These are phyloP conservation scores for Chesias legatella DNA, from an alignment of 2,888 invertebrate genomes.

Conservation along the genomic window DNA sequence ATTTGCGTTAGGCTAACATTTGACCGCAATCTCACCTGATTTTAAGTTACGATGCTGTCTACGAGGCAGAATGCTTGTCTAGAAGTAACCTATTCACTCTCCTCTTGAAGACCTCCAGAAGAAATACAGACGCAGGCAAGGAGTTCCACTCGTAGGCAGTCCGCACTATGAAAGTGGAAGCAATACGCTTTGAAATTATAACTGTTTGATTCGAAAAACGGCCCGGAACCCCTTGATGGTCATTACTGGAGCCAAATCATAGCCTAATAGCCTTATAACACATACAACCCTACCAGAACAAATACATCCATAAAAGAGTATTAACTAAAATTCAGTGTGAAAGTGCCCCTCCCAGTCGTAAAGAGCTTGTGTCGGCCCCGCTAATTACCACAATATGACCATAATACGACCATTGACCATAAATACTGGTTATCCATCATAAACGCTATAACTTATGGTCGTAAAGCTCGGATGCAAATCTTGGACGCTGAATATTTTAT, in stretches of 20 bases:
- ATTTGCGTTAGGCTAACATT: too few relatives aligned
- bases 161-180: too few relatives aligned
- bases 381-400: constrained; percentile 62
- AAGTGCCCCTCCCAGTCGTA: constrained; percentile 27
- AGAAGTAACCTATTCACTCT: too few relatives aligned
- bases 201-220: too few relatives aligned
- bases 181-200: too few relatives aligned
- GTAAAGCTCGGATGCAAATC: constrained; percentile 40
- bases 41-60: too few relatives aligned
- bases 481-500: constrained; percentile 2
- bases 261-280: constrained; percentile 16
- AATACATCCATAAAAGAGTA: constrained; percentile 25
- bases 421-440: constrained; percentile 70
- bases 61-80: too few relatives aligned
- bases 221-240: too few relatives aligned
- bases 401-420: constrained; percentile 39
- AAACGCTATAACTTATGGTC: constrained; percentile 63
- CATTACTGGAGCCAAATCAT: constrained; percentile 5
- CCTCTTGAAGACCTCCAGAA: too few relatives aligned
- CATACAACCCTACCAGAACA: constrained; percentile 24
- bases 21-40: too few relatives aligned
- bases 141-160: too few relatives aligned
- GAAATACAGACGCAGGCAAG: too few relatives aligned
- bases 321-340: constrained; percentile 29
- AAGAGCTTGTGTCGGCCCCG: constrained; percentile 43